Percentiles rank a stretch among this genome's conserved stretches.
phyloP scores from a whole-genome alignment of 92 coral and sea anemone genomes.

The Epizoanthus rinbou region DNA sequence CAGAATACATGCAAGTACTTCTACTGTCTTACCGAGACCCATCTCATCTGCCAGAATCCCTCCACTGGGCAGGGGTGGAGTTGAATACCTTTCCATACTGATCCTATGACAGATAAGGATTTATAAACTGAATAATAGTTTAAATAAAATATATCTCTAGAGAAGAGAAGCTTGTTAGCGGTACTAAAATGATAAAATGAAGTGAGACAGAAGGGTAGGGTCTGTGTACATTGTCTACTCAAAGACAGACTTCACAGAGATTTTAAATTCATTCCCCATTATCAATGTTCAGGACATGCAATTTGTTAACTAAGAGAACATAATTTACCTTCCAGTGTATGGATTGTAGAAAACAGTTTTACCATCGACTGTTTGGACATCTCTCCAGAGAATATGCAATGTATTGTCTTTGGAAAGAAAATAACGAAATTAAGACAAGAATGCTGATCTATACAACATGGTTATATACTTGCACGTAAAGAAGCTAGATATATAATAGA shows the following conservation, averaged over 20 bases:
- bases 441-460: background rate
- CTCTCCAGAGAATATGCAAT: slow-evolving; percentile 82
- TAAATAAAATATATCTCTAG: background rate
- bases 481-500: too few species aligned
- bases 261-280: background rate
- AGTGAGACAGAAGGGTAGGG: too few species aligned
- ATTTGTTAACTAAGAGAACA: background rate
- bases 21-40: slow-evolving; percentile 99
- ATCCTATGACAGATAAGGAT: slow-evolving; percentile 37
- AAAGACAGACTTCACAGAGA: background rate
- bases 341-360: slow-evolving; percentile 74
- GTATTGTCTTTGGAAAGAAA: slow-evolving; percentile 32
- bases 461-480: too few species aligned
- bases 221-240: too few species aligned
- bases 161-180: too few species aligned
- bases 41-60: slow-evolving; percentile 98
- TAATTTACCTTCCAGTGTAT: slow-evolving; percentile 82
- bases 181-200: too few species aligned
- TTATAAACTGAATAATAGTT: background rate
- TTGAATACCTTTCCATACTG: slow-evolving; percentile 56
- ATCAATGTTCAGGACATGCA: background rate
- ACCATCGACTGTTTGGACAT: slow-evolving; percentile 56
- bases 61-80: slow-evolving; percentile 72
- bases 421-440: background rate
- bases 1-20: slow-evolving; percentile 87